phyloP scores from a whole-genome alignment of 2,888 invertebrate species.

The Eumacrocentrus americanus region DNA sequence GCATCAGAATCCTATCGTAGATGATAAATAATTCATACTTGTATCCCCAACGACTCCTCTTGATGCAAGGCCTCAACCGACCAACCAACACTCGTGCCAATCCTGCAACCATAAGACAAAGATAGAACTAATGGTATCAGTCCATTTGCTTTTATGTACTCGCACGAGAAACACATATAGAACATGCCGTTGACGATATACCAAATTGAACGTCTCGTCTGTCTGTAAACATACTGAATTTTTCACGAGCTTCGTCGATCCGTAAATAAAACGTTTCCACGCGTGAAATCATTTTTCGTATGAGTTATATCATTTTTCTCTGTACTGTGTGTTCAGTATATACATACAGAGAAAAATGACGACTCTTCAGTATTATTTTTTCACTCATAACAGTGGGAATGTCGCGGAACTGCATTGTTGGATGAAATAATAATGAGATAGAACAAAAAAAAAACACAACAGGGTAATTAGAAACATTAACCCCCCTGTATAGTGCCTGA shows the following conservation, averaged over 20 bases:
- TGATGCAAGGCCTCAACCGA: not conserved
- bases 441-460: conserved; percentile 5
- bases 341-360: no score
- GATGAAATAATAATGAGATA: conserved; percentile 16
- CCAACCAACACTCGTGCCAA: no score
- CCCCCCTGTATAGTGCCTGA: not conserved
- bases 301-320: conserved; percentile 8
- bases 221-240: conserved; percentile 9
- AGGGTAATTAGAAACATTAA: conserved; percentile 26
- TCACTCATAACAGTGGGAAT: no score
- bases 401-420: no score
- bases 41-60: conserved; percentile 35
- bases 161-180: conserved; percentile 27
- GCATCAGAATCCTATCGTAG: conserved; percentile 54
- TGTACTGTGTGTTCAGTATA: conserved; percentile 3
- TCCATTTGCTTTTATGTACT: conserved; percentile 28
- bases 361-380: no score
- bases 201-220: not conserved
- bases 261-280: conserved; percentile 24
- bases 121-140: not conserved
- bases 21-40: conserved; percentile 55
- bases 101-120: no score
- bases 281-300: not conserved
- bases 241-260: conserved; percentile 22
- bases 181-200: not conserved